phyloP scores from a whole-genome alignment of 1,140 invertebrate genomes.

The Lordiphosa collinella region DNA sequence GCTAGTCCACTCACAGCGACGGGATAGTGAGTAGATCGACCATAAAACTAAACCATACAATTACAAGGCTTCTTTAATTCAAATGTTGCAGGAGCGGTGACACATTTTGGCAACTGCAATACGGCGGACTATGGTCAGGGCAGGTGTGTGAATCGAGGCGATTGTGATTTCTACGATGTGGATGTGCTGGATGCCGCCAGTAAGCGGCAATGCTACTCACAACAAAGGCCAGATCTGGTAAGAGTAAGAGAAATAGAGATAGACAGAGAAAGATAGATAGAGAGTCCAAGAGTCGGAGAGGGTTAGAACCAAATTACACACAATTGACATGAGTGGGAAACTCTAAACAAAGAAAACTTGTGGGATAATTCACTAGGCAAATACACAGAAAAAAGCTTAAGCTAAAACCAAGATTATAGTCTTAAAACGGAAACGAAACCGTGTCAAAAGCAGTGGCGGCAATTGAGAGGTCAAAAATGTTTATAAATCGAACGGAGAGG shows the following conservation, averaged over 20 bases:
- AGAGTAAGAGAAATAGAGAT: neutral
- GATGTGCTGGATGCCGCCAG: constrained; percentile 19
- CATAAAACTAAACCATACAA: neutral
- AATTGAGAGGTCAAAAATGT: too few relatives aligned
- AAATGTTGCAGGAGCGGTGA: constrained; percentile 13
- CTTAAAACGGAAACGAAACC: too few relatives aligned
- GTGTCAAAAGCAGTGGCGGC: too few relatives aligned
- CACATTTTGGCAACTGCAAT: constrained; percentile 46
- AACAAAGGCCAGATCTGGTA: constrained; percentile 44
- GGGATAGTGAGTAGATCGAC: constrained; percentile 17
- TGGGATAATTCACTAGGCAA: too few relatives aligned
- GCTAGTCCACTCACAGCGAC: constrained; percentile 12
- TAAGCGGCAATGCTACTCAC: constrained; percentile 39
- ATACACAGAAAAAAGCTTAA: too few relatives aligned
- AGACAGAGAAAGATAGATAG: too few relatives aligned
- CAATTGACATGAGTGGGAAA: too few relatives aligned
- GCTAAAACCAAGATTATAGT: too few relatives aligned
- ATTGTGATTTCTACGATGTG: constrained; percentile 41
- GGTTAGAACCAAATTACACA: too few relatives aligned
- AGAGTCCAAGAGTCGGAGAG: too few relatives aligned
- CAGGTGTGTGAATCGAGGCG: constrained; percentile 23
- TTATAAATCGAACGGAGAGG: too few relatives aligned
- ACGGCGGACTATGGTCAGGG: constrained; percentile 29
- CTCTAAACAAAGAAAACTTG: too few relatives aligned
- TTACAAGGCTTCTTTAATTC: neutral